Evolutionary conservation across 2,888 invertebrate species (phyloP).

Genomic region (Apodemia mormo): DNA sequence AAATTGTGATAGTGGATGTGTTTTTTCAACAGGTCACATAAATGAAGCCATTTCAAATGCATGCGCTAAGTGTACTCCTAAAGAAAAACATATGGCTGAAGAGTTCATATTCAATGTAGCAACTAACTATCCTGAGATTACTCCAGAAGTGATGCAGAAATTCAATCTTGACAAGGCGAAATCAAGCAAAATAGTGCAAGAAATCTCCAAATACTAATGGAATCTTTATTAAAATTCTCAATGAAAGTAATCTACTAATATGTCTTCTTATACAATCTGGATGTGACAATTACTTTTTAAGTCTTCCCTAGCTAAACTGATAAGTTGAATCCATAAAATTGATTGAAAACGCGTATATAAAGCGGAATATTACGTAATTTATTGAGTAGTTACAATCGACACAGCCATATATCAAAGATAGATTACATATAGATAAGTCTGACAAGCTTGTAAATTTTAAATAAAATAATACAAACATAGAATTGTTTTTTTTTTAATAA

Average conservation of each 20-base stretch:
- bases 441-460: too few relatives aligned
- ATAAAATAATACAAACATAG: too few relatives aligned
- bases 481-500: too few relatives aligned
- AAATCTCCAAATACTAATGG: conserved; percentile 19
- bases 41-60: conserved; percentile 15
- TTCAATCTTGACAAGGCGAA: conserved; percentile 16
- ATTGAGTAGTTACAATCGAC: too few relatives aligned
- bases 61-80: conserved; percentile 19
- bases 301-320: too few relatives aligned
- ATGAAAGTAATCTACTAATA: not conserved
- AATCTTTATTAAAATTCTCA: not conserved
- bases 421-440: too few relatives aligned
- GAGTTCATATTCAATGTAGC: conserved; percentile 17
- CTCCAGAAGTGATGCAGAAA: conserved; percentile 10
- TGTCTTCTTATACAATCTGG: not conserved
- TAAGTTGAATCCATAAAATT: too few relatives aligned
- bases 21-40: conserved; percentile 19
- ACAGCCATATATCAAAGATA: too few relatives aligned
- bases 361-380: too few relatives aligned
- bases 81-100: conserved; percentile 20
- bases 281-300: too few relatives aligned
- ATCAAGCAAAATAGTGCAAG: not conserved
- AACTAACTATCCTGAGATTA: conserved; percentile 14
- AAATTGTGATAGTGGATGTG: not conserved
- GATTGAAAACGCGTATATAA: too few relatives aligned